phyloP scores from a whole-genome alignment of 2,797 vertebrate genomes.

The Semotilus atromaculatus region DNA sequence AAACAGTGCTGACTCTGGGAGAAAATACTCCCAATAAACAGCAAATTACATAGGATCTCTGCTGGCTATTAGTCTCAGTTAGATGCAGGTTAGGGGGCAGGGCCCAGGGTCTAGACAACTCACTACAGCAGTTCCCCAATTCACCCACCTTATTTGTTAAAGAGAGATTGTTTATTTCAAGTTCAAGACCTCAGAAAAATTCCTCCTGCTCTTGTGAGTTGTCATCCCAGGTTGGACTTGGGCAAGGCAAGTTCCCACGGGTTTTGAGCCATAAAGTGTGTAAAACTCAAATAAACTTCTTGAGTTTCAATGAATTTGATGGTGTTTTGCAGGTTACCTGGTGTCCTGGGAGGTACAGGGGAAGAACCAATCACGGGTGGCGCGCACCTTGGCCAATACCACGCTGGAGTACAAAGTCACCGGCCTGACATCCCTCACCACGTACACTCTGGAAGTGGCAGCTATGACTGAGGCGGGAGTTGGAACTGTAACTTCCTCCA shows the following conservation, averaged over 20 bases:
- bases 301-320: conserved; percentile 7
- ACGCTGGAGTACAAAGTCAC: conserved; percentile 89
- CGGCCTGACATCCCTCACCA: conserved; percentile 88
- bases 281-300: not conserved
- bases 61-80: conserved; percentile 78
- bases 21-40: conserved; percentile 83
- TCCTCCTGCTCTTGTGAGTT: conserved; percentile 1
- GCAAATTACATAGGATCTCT: conserved; percentile 82
- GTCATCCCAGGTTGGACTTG: conserved; percentile 45
- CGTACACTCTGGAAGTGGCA: conserved; percentile 90
- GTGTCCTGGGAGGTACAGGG: conserved; percentile 90
- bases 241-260: conserved; percentile 21
- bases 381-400: conserved; percentile 80
- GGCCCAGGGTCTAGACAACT: conserved; percentile 58
- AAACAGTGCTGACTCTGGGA: conserved; percentile 74
- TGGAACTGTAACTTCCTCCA: conserved; percentile 84
- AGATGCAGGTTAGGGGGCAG: conserved; percentile 62
- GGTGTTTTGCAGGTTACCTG: conserved; percentile 82
- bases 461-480: conserved; percentile 83
- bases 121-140: conserved; percentile 46
- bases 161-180: conserved; percentile 58
- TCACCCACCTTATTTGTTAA: conserved; percentile 40
- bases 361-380: conserved; percentile 79
- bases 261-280: conserved; percentile 13
- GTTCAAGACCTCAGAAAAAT: conserved; percentile 30